phyloP scores from a whole-genome alignment of 1,140 invertebrate species.

The Hermatobates lingyangjiaoensis region DNA sequence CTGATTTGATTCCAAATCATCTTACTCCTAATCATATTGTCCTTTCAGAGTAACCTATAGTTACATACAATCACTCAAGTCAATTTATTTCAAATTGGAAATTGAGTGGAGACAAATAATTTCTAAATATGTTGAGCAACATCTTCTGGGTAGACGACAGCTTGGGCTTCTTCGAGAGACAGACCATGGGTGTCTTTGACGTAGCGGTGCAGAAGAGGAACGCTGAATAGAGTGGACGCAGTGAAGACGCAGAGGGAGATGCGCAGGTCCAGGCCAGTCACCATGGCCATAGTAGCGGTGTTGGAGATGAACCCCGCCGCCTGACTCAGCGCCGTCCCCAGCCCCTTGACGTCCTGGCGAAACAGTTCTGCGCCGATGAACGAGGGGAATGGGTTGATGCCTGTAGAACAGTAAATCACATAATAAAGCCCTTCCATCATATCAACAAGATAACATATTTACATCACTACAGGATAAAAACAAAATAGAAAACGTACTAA shows the following conservation, averaged over 20 bases:
- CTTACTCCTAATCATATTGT: no score
- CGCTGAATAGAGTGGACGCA: background rate
- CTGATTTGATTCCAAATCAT: no score
- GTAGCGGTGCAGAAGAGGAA: background rate
- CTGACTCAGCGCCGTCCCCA: background rate
- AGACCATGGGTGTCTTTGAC: background rate
- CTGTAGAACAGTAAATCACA: background rate
- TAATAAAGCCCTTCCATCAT: no score
- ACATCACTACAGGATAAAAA: no score
- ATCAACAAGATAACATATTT: no score
- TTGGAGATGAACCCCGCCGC: background rate
- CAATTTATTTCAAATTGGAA: no score
- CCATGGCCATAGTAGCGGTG: background rate
- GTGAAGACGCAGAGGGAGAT: background rate
- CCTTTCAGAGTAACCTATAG: no score
- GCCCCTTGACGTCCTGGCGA: background rate
- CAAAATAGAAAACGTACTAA: no score
- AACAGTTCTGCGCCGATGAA: conserved; percentile 3
- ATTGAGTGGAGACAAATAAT: no score
- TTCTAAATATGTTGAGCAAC: no score
- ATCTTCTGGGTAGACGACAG: background rate
- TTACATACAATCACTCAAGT: no score
- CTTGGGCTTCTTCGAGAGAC: background rate
- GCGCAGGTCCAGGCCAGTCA: background rate
- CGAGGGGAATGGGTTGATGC: conserved; percentile 1